Evolutionary conservation across 2,888 invertebrate species (phyloP), one percentile per base, ranked within the genome.

Genomic region (Drosophila rellima): DNA sequence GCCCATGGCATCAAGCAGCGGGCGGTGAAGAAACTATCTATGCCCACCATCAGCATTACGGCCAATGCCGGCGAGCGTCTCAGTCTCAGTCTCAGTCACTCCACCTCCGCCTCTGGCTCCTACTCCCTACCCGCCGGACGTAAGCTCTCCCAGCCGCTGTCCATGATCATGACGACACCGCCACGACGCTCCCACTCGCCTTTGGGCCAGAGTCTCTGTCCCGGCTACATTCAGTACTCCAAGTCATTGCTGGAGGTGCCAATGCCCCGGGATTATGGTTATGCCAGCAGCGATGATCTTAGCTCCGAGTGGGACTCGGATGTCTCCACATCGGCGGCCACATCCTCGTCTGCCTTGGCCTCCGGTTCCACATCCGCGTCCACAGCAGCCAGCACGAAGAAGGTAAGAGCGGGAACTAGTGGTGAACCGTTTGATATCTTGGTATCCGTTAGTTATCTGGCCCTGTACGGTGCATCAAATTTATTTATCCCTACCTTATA

Each of bases 281-380:
- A 97, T 89, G 96, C 97, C n/a, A 96, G 96, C 78, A 97, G 96
- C 90, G 97, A 98, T 92, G 97, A 97, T 92, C 94, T 97, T 70
- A 97, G 97, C 91, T 97, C 97, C 13, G 97, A 97, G 90, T 97
- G 97, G 97, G 97, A 97, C 91, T 97, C 96, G 2, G 97, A 97
- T 92, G 96, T 95, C 7, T 83, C 83, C 69, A 86, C 89, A 15
- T 83, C 88, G 60, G 82, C 75, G 4, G 75, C 65, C 15, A 66
- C 68, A 1, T 61, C 74, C 8, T 8, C 69, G 3, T 10, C 70
- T 1, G 63, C 56, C 4, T 7, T 54, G 5, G 70, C 52, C 11
- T 31, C 75, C 7, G 63, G 80, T 11, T 37, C 72, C 15, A 2
- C 45, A 0, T 48, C 47, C n/a, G 35, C 47, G 2, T 18, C 82